Conservation (phyloP, 2,888 invertebrate species). For the Caenorhabditis zanzibari region DNA sequence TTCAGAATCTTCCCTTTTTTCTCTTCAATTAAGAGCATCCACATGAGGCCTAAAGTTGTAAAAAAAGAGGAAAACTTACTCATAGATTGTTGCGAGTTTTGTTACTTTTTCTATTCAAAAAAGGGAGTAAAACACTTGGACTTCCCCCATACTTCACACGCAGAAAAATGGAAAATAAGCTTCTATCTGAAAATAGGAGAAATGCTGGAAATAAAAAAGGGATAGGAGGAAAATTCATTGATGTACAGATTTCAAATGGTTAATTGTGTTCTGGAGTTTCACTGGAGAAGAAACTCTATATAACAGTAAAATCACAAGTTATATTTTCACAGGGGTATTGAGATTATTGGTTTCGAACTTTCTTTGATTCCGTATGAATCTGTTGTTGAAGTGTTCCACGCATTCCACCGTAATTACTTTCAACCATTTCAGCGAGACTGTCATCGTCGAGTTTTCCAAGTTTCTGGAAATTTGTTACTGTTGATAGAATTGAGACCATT, state of each 20-base stretch:
- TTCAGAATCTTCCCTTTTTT: conserved; percentile 13
- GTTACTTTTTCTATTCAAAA: conserved; percentile 3
- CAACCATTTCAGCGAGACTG: conserved; percentile 44
- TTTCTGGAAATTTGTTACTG: conserved; percentile 53
- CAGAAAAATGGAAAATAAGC: neutral
- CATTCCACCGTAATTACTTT: conserved; percentile 62
- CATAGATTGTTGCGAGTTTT: conserved; percentile 17
- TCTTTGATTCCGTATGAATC: conserved; percentile 57
- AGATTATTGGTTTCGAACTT: conserved; percentile 20
- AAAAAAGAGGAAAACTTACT: conserved; percentile 16
- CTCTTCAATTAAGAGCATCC: conserved; percentile 43
- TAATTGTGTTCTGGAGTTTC: neutral
- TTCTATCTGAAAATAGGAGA: conserved; percentile 5
- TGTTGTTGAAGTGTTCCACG: conserved; percentile 56
- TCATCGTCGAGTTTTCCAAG: conserved; percentile 55
- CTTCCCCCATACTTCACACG: conserved; percentile 36
- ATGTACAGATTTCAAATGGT: neutral
- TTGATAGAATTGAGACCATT: no score
- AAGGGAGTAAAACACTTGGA: conserved; percentile 18
- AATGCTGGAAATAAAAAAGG: conserved; percentile 2
- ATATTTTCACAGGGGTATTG: neutral
- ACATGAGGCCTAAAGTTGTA: conserved; percentile 54
- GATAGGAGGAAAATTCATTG: neutral
- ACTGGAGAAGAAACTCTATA: neutral
- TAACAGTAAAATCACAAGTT: neutral